A percentile compares a stretch with the other conserved stretches of the same genome.
Evolutionary conservation across 1,140 invertebrate species (phyloP).

Genomic region (Ganaspis sp.): DNA sequence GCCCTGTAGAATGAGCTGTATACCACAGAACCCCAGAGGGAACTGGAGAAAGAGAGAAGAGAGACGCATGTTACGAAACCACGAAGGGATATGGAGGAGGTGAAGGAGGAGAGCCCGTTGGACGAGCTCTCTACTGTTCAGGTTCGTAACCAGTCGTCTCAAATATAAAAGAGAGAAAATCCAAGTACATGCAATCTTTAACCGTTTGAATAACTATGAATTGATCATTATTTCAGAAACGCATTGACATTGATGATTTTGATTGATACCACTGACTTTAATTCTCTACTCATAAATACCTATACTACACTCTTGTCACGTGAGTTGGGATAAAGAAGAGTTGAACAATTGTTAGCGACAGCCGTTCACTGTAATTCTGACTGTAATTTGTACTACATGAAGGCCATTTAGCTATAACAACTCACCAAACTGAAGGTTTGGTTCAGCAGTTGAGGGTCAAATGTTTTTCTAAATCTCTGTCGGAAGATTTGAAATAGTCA

Average conservation of each 20-base stretch:
- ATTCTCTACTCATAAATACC: background rate
- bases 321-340: background rate
- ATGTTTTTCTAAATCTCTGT: background rate
- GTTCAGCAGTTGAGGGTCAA: background rate
- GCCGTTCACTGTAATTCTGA: background rate
- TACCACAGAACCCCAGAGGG: conserved; percentile 12
- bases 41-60: conserved; percentile 32
- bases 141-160: conserved; percentile 32
- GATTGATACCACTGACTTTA: background rate
- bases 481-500: background rate
- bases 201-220: background rate
- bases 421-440: background rate
- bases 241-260: conserved; percentile 7
- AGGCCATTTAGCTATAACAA: background rate
- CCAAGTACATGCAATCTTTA: conserved; percentile 10
- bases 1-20: conserved; percentile 29
- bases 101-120: conserved; percentile 54
- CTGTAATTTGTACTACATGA: background rate
- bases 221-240: background rate
- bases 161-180: background rate
- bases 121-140: conserved; percentile 60
- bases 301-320: background rate
- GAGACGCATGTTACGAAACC: conserved; percentile 66
- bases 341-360: background rate
- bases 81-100: conserved; percentile 45